Evolutionary conservation across 2,888 invertebrate genomes (phyloP), one percentile per base, ranked within the genome.

Genomic region (Colostygia pectinataria): DNA sequence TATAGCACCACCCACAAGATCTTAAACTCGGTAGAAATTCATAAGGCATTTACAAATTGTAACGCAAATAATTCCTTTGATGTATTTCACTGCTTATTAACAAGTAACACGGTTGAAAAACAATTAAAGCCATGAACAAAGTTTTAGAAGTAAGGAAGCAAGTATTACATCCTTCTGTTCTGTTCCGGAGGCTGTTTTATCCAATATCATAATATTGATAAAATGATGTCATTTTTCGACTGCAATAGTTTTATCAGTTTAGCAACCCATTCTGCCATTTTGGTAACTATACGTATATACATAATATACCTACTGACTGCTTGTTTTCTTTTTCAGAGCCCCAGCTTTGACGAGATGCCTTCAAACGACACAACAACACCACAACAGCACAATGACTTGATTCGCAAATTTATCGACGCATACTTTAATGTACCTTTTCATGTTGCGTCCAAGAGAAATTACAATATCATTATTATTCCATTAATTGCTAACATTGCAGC

Each of bases 291-390:
- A 10, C 10, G 12, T n/a, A n/a, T n/a, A 25, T n/a, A 2, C n/a
- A 28, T 9, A 10, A 4, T 4, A 9, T 13, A 6, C 8, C 1
- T 23, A 12, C 20, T 9, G 6, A 24, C 27, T 25, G 41, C 57
- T 55, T 55, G 70, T 77, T 76, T 64, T 15, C 2, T 65, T 46
- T 88, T 87, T 9, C 86, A 91, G 91, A 68, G 83, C 90, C 45
- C 90, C 89, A 27, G 82, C 85, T 55, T 81, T 91, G 50, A 90
- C 88, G 54, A 76, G 89, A 57, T 91, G 91, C 69, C 72, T 88
- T 31, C 89, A 87, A 68, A 69, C 78, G 53, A 71, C 80, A 53
- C 79, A 80, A 53, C 79, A 80, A 59, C 77, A 74, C 54, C 78
- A 78, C 74, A 89, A 89, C 68, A 72, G 73, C 69, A 90, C 87